Evolutionary conservation across 2,888 invertebrate species (phyloP).

Genomic region (Drosophila anceps): DNA sequence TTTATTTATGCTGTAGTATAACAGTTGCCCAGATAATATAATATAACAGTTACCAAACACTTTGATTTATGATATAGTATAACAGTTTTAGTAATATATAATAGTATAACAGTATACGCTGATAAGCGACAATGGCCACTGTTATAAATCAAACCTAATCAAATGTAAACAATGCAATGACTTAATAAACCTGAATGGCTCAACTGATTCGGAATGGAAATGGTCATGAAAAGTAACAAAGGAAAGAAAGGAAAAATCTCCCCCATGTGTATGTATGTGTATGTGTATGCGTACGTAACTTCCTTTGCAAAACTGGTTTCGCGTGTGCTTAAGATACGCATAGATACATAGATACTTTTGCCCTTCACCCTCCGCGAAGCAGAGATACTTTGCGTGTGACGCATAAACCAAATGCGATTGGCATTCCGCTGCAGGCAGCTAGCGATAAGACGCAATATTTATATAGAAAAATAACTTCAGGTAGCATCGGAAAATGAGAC

Average conservation of each 20-base stretch:
- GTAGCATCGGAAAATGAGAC: conserved; percentile 47
- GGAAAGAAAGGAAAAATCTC: not conserved
- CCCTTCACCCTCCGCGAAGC: not conserved
- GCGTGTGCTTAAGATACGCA: conserved; percentile 1
- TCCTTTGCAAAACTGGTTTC: conserved; percentile 40
- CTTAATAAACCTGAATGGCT: conserved; percentile 24
- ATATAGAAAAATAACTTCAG: conserved; percentile 68
- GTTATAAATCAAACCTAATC: conserved; percentile 9
- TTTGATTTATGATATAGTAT: not conserved
- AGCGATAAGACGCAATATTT: conserved; percentile 62
- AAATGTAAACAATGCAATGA: conserved; percentile 20
- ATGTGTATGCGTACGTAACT: not conserved
- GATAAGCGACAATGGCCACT: not conserved
- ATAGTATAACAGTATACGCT: not conserved
- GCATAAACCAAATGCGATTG: conserved; percentile 42
- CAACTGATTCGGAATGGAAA: conserved; percentile 33
- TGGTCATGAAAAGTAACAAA: conserved; percentile 35
- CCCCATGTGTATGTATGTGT: not conserved
- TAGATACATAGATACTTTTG: conserved; percentile 12
- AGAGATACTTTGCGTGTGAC: conserved; percentile 11
- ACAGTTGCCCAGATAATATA: too few relatives aligned
- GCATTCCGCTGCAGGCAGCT: conserved; percentile 37
- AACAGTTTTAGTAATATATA: not conserved
- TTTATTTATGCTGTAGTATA: too few relatives aligned
- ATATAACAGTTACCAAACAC: not conserved